Evolutionary conservation across 53 echinoderm and acorn worm species (phyloP), one percentile per base, ranked within the genome.

Genomic region (Antedon mediterranea): DNA sequence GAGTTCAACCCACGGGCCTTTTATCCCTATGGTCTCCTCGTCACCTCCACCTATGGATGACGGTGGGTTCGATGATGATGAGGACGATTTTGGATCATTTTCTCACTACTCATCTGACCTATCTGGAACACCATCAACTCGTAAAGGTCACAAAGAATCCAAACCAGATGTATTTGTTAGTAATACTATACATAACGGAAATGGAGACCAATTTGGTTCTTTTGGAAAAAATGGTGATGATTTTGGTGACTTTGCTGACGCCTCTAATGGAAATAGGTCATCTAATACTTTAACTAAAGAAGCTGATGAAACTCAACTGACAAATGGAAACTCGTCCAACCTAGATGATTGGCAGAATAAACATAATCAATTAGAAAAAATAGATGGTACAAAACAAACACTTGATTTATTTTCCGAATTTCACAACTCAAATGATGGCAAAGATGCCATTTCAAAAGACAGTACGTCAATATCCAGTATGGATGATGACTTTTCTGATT

Each of bases 31-130:
- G 84, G 91, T 94, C 31, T 89, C 95, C 26, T 85, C 95, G 27
- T 87, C 95, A 34, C 95, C 95, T 23, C 95, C 95, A 43, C 95
- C 95, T 3, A 85, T 94, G 75, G 95, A 90, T 76, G 87, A 91
- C 89, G 95, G 87, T 33, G 83, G 87, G 4, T 84, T 83, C 43
- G 91, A 91, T 73, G 91, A 91, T 5, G 95, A 94, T 28, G 95
- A 94, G 14, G 95, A 91, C 72, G 95, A 94, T 72, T 94, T 94
- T 86, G 91, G 91, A 26, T 81, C 84, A 43, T 94, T 91, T 77
- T 87, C 95, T 29, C 85, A 85, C 30, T 87, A 87, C 71, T 81
- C 87, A 34, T 85, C 85, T 77, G 76, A 43, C 3, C 28, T 33
- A 32, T 37, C 30, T 28, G 29, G 33, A 29, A 0, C 74, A 31